Evolutionary conservation across 2,113 vertebrate genomes (phyloP), one percentile per base, ranked within the genome.

Genomic region (Mormoops blainvillei): DNA sequence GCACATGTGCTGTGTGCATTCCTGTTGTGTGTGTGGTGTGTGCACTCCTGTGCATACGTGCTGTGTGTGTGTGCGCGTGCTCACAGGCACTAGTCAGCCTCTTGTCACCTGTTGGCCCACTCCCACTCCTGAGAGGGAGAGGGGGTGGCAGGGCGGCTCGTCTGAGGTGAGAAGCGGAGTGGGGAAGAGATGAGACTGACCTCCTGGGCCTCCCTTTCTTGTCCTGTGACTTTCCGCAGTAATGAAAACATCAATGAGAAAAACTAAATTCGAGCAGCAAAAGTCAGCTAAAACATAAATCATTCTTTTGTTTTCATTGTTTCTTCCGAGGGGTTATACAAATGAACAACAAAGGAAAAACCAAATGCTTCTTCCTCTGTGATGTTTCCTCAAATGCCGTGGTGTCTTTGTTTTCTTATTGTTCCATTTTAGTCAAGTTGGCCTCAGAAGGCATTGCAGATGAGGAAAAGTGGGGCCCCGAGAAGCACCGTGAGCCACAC

Each of bases 351-450:
- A 4, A 43, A 8, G 24, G 7, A 11, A 11, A 13, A 4, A 5
- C 5, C 11, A 14, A 68, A 26, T 36, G 15, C 2, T 74, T 50
- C 68, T 58, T 45, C n/a, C 15, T 84, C 61, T 45, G 7, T n/a
- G 31, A 0, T 13, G 14, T 11, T 28, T 28, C 80, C n/a, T 67
- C 48, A 33, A 14, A 33, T 61, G 31, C 82, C 5, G 41, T 19
- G 56, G 33, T 22, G 41, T 14, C 16, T 31, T 31, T 9, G 1
- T 41, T 22, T 38, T 61, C 82, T 48, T 26, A 5, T 2, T 58
- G 12, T 31, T 22, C 1, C 0, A 0, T 41, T 43, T 82, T 3
- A 7, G 26, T 54, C 0, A 2, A 11, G 12, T 11, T 22, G 74
- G 43, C 28, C 15, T 93, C 7, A 16, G 3, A 20, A 61, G 41